These are phyloP conservation scores for Plectropomus leopardus DNA, from an alignment of 2,113 vertebrate genomes.

Conservation along the genomic window DNA sequence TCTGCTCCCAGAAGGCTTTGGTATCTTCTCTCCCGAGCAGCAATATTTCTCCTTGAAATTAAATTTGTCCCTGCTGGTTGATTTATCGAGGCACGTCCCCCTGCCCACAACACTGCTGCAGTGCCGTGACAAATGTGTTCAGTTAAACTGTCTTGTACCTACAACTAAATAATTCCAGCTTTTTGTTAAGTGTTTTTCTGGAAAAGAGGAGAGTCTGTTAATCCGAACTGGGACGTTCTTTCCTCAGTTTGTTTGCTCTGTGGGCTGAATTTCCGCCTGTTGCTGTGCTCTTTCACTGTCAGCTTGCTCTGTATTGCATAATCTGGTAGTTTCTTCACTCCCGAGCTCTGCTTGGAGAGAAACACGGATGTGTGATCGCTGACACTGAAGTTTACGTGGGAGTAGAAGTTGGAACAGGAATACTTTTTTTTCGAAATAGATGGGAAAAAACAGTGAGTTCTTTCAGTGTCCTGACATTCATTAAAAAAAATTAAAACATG, in stretches of 20 bases:
- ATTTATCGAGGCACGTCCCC: constrained; percentile 50
- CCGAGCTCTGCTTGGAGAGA: constrained; percentile 1
- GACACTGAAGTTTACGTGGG: background rate
- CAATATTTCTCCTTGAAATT: constrained; percentile 72
- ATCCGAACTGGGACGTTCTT: constrained; percentile 8
- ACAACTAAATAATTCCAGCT: background rate
- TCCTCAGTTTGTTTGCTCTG: constrained; percentile 11
- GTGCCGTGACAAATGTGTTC: constrained; percentile 41
- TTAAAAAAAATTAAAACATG: background rate
- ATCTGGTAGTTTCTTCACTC: constrained; percentile 8
- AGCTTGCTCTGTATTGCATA: constrained; percentile 19
- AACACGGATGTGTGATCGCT: constrained; percentile 6
- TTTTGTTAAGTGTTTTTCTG: constrained; percentile 4
- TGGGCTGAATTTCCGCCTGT: background rate
- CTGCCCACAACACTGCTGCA: constrained; percentile 37
- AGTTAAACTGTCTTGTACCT: constrained; percentile 1
- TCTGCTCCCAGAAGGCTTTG: constrained; percentile 50
- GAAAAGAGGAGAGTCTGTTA: background rate
- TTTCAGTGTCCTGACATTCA: constrained; percentile 43
- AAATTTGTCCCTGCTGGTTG: constrained; percentile 64
- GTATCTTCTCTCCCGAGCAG: constrained; percentile 42
- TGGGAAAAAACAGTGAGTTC: background rate
- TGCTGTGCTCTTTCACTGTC: constrained; percentile 3
- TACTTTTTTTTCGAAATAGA: background rate
- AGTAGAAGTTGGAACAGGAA: constrained; percentile 1